Base-by-base conservation (phyloP, 2,113 vertebrate genomes). In the Delphinapterus leucas region DNA sequence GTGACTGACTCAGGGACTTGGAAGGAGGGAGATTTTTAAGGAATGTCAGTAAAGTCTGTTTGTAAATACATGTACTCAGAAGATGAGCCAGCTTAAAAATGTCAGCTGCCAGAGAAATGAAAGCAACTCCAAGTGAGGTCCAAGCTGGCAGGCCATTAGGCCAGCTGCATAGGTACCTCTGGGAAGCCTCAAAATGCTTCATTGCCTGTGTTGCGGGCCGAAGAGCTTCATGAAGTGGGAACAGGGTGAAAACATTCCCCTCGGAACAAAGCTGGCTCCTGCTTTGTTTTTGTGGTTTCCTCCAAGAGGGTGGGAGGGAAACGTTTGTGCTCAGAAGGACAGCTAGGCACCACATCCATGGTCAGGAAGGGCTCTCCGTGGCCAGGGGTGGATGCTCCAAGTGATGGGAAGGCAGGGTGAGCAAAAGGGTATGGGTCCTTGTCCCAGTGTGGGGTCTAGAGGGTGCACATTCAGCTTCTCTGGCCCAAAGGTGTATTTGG, bases 211-310 rank as follows among this genome's bases (percentile, higher is more conserved):
- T 84, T 87, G 70, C 13, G 0, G 18, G 92, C 65, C 92, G 41
- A 68, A 60, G 33, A 90, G 87, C 53, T 83, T 41, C 80, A 41
- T 10, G 12, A 85, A 74, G 73, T 58, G 33, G 20, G 73, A 93
- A 36, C 49, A 5, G 79, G 80, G 83, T 88, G 92, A 92, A 97
- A 93, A 93, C 26, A 95, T 79, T 83, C 68, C 74, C 58, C 80
- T 88, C 0, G 18, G 96, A 96, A 67, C 28, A 89, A 70, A 95
- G 70, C 79, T 97, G 97, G 96, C 92, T 90, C 49, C 11, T 18
- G 58, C 53, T 87, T 89, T 98, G 98, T 97, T 97, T 98, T 95
- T 97, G 98, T 97, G 93, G 74, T 92, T 96, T 97, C 61, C 81
- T 97, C 98, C 92, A 93, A 96, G 86, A 96, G 94, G 93, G 93